Evolutionary conservation across 1,140 invertebrate species (phyloP).

Genomic region (Dryas iulia): DNA sequence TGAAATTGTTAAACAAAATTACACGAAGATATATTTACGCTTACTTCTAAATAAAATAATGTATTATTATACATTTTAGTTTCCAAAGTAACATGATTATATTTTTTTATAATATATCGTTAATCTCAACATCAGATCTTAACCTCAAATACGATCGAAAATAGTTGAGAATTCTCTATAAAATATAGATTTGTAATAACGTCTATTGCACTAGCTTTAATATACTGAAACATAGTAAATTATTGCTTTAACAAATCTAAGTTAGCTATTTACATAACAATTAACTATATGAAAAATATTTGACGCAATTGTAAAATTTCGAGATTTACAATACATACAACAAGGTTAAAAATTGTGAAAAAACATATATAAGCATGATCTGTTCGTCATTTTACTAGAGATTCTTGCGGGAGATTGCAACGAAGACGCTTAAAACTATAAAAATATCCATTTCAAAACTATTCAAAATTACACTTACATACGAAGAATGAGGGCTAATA

Average conservation of each 20-base stretch:
- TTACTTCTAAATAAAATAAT: conserved; percentile 32
- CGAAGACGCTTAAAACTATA: conserved; percentile 44
- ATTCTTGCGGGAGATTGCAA: conserved; percentile 64
- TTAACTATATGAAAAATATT: conserved; percentile 32
- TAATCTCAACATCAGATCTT: conserved; percentile 79
- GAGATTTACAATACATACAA: conserved; percentile 9
- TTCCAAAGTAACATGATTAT: conserved; percentile 27
- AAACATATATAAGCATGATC: conserved; percentile 1
- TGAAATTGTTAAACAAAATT: conserved; percentile 7
- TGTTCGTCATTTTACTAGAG: conserved; percentile 37
- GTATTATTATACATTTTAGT: conserved; percentile 23
- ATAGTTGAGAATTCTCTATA: conserved; percentile 56
- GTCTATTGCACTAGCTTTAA: conserved; percentile 73
- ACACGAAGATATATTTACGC: conserved; percentile 14
- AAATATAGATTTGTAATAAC: conserved; percentile 72
- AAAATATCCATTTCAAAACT: conserved; percentile 35
- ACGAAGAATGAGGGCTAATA: conserved; percentile 8
- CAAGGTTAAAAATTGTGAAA: neutral
- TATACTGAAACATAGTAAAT: conserved; percentile 44
- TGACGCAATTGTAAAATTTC: conserved; percentile 31
- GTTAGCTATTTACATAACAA: conserved; percentile 60
- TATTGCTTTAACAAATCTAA: conserved; percentile 60
- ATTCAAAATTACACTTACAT: conserved; percentile 41
- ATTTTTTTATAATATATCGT: conserved; percentile 42
- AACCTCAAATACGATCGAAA: conserved; percentile 45